Evolutionary conservation across 1,140 invertebrate genomes (phyloP), one percentile per base, ranked within the genome.

Genomic region (Campoletis sonorensis): DNA sequence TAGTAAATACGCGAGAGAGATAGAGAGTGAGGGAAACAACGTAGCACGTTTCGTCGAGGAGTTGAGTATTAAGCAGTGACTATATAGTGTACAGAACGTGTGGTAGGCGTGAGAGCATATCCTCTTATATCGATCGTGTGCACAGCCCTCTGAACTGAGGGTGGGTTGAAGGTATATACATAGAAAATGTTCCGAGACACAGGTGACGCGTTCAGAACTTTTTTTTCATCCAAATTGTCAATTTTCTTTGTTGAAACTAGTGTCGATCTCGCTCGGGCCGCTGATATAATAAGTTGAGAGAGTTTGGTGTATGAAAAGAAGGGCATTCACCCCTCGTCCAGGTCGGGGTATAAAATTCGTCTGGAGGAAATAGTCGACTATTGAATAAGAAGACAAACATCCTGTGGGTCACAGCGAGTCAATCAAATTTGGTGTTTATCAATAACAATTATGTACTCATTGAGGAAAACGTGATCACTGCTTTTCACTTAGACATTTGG

Each of bases 151-250:
- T 33, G 51, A 13, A 40, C 30, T 37, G 27, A 61, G 75, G 54
- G 51, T 77, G 21, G 45, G 1, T 49, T 58, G 21, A 49, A 23
- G 37, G 8, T 73, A 71, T 37, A 71, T 51, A 26, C 23, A 54
- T 16, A n/a, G 72, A 7, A 33, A n/a, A n/a, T n/a, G n/a, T 33
- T 33, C 40, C n/a, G 51, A 61, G 83, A 33, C 83, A 72, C 83
- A 81, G 83, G 83, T 84, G 83, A 84, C 83, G 80, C 83, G 67
- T 33, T 51, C 72, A 15, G 81, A 84, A 81, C 45, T 80, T 84
- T 81, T 84, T 73, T 49, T 73, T 73, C 40, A 11, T 81, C 80
- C 64, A 81, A 81, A 83, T 83, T 83, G 77, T 80, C 82, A 83
- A 83, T 83, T 83, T 83, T 61, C 77, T 71, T 37, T 58, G 26